Base-by-base conservation (phyloP, 2,113 vertebrate genomes). In the Psettodes erumei region DNA sequence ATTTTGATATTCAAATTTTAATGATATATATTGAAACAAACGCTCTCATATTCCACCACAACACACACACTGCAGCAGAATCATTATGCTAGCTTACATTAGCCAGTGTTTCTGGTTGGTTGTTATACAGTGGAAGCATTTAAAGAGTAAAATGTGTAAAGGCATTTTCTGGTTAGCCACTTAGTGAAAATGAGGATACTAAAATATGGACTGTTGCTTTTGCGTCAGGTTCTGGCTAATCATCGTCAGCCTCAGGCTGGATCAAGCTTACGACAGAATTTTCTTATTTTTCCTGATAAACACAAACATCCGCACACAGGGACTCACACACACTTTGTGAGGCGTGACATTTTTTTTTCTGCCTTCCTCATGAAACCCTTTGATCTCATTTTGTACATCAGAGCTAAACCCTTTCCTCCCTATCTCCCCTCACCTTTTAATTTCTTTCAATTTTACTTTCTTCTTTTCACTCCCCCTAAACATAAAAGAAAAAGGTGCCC, bases 401-500 rank as follows among this genome's bases (percentile, higher is more conserved):
- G 70, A 79, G 70, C 37, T 48, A 74, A 84, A 84, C 16, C 33
- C 15, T 70, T 82, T 65, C 72, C 43, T 40, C 50, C 58, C 19
- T 54, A 61, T 88, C 60, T 71, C n/a, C 75, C 55, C 63, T 60
- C 60, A 73, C 76, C 76, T 84, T 82, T 82, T 84, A 82, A 88
- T 86, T 87, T 81, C 62, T 70, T 84, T 86, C 70, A 78, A 63
- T 88, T 84, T 68, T n/a, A 68, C 40, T 79, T 85, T 75, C 59
- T 54, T 60, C 42, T 75, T 32, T 42, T 7, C 13, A 6, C 21
- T 5, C n/a, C 45, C 7, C 18, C 40, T 40, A 15, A 69, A 86
- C 84, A 88, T 88, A 81, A 89, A 91, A 86, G 73, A 56, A 84
- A n/a, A 80, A 79, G 18, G n/a, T 54, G 71, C 71, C 69, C 87